Evolutionary conservation across 1,140 invertebrate species (phyloP).

Genomic region (Drosophila fuyamai): DNA sequence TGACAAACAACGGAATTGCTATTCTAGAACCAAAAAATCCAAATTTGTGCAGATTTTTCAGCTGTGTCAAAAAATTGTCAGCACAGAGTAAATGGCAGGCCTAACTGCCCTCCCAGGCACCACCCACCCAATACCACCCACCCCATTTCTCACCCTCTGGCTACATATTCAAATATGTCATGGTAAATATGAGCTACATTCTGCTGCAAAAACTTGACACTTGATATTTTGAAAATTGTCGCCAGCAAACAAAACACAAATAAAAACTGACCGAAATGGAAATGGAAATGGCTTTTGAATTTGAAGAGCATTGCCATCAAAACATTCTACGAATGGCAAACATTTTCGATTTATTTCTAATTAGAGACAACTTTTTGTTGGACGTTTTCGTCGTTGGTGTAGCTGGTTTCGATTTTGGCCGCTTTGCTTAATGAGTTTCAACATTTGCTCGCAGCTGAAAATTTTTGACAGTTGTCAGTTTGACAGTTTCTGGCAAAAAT

Average conservation of each 20-base stretch:
- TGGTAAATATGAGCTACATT: conserved; percentile 70
- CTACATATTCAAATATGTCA: conserved; percentile 45
- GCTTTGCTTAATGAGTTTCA: conserved; percentile 74
- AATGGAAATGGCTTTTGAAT: conserved; percentile 53
- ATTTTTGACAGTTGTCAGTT: conserved; percentile 75
- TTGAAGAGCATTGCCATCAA: conserved; percentile 70
- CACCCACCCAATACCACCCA: conserved; percentile 1
- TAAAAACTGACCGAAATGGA: conserved; percentile 31
- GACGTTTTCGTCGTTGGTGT: conserved; percentile 34
- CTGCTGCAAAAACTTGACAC: conserved; percentile 76
- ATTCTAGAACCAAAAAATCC: conserved; percentile 60
- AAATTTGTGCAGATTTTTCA: conserved; percentile 73
- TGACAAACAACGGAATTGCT: conserved; percentile 64
- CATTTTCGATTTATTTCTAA: conserved; percentile 83
- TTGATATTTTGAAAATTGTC: conserved; percentile 82
- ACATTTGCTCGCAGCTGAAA: conserved; percentile 77
- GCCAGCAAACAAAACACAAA: conserved; percentile 43
- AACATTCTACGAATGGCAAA: conserved; percentile 66
- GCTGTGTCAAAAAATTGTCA: conserved; percentile 82
- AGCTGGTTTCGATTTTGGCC: conserved; percentile 38
- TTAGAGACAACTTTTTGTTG: conserved; percentile 72
- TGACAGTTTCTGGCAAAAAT: conserved; percentile 56
- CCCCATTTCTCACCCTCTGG: conserved; percentile 1
- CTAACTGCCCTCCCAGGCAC: conserved; percentile 42
- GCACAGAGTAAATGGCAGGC: conserved; percentile 65